phyloP scores from a whole-genome alignment of 2,113 vertebrate species.

The Nibea albiflora region DNA sequence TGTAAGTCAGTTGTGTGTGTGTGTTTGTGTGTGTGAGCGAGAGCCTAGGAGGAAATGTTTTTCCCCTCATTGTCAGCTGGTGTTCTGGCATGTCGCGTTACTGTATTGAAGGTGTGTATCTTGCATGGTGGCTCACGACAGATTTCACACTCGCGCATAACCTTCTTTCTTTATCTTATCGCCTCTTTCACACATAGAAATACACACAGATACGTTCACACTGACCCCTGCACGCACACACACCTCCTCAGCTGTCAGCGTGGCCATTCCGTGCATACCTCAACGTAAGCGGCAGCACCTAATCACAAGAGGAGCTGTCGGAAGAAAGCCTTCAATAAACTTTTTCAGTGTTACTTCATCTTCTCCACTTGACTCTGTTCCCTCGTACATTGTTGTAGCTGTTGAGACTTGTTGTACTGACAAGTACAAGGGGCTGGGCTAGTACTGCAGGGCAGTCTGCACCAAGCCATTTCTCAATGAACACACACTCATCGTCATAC shows the following conservation, averaged over 20 bases:
- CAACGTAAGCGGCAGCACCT: conserved; percentile 20
- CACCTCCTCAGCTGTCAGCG: conserved; percentile 45
- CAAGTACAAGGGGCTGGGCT: conserved; percentile 59
- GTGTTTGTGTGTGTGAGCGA: conserved; percentile 11
- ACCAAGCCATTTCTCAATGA: conserved; percentile 72
- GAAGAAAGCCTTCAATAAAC: conserved; percentile 43
- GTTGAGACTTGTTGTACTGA: conserved; percentile 77
- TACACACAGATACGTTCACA: conserved; percentile 8
- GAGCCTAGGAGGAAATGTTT: background rate
- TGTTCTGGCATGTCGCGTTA: conserved; percentile 6
- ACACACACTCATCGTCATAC: conserved; percentile 34
- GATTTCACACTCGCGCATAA: background rate
- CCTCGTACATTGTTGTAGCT: conserved; percentile 65
- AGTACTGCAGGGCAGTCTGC: conserved; percentile 35
- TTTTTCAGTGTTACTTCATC: conserved; percentile 30
- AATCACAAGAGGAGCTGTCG: conserved; percentile 51
- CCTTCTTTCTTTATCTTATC: background rate
- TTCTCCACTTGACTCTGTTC: conserved; percentile 30
- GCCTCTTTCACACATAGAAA: background rate
- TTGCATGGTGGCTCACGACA: background rate
- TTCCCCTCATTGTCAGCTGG: conserved; percentile 18
- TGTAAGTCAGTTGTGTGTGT: background rate
- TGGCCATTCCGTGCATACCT: conserved; percentile 54
- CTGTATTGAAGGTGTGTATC: conserved; percentile 9
- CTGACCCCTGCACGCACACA: background rate